A percentile compares a stretch with the other conserved stretches of the same genome.
These are phyloP conservation scores for Cossypha polioptera DNA, from an alignment of 2,797 vertebrate genomes.

Conservation along the genomic window DNA sequence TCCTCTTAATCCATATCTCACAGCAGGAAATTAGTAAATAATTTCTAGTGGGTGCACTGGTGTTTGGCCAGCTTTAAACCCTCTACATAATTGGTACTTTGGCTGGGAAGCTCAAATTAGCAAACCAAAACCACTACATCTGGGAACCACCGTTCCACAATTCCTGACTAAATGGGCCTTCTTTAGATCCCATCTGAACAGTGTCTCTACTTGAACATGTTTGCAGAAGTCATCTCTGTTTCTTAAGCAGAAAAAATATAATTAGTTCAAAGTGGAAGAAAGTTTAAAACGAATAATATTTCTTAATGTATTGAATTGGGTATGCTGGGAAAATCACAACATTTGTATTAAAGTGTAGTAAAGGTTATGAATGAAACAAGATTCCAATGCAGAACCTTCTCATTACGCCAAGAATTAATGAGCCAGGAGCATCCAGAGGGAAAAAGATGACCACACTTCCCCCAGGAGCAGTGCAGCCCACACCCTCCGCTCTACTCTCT, in stretches of 20 bases:
- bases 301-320: background rate
- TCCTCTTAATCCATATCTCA: too few relatives aligned
- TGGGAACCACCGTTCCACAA: background rate
- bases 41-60: too few relatives aligned
- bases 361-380: background rate
- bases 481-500: background rate
- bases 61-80: too few relatives aligned
- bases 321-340: background rate
- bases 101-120: too few relatives aligned
- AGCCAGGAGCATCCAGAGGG: background rate
- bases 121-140: background rate
- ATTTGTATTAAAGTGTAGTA: background rate
- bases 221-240: background rate
- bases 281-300: background rate
- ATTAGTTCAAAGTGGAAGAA: background rate
- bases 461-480: fast-evolving
- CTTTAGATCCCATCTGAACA: background rate
- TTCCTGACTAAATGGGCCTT: background rate
- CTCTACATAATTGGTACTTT: too few relatives aligned
- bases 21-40: too few relatives aligned
- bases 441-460: fast-evolving
- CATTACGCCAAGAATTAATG: background rate
- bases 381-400: background rate
- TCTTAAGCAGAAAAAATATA: background rate
- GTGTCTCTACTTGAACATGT: background rate